Evolutionary conservation across 2,113 vertebrate species (phyloP), one percentile per base, ranked within the genome.

Genomic region (Dicrurus megarhynchus): DNA sequence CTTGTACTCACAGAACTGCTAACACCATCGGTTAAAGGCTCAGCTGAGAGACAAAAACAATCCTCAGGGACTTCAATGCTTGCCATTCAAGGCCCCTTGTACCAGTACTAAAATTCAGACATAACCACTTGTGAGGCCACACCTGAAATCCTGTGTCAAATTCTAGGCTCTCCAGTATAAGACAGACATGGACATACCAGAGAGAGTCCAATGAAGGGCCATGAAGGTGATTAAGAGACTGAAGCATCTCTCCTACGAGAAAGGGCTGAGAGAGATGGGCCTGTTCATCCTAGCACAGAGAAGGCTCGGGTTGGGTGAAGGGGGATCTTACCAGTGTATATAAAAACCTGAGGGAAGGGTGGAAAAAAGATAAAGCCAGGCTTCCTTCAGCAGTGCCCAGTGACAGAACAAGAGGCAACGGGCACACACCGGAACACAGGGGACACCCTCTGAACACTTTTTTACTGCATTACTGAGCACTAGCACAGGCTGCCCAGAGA

Each of bases 131-230:
- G 11, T 59, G 47, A 77, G 50, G 39, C 6, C 33, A 75, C 52
- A 35, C 2, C 23, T 86, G 44, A 76, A 81, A 81, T 57, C 47
- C 37, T 13, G 5, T 12, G 35, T 42, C 16, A 22, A 22, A 18
- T 47, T 79, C 35, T 24, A 44, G 44, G 30, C 44, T 93, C 60
- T 75, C 14, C 60, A 37, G 13, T 49, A 69, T 41, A 73, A 46
- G 10, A 77, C 1, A 74, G 13, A 46, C 12, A 75, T 1, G 30
- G 37, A 55, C 16, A 30, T 46, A 63, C 2, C 0, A 0, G 39
- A 76, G 2, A 39, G 16, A 60, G 26, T 46, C 16, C 41, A 93
- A 2, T 1, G 3, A 85, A 81, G 15, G 33, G 28, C 53, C 28
- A 17, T 10, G 16, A 56, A 80, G 20, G 24, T n/a, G 41, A 39